Evolutionary conservation across 2,888 invertebrate species (phyloP).

Genomic region (Acanthoscelides obtectus): DNA sequence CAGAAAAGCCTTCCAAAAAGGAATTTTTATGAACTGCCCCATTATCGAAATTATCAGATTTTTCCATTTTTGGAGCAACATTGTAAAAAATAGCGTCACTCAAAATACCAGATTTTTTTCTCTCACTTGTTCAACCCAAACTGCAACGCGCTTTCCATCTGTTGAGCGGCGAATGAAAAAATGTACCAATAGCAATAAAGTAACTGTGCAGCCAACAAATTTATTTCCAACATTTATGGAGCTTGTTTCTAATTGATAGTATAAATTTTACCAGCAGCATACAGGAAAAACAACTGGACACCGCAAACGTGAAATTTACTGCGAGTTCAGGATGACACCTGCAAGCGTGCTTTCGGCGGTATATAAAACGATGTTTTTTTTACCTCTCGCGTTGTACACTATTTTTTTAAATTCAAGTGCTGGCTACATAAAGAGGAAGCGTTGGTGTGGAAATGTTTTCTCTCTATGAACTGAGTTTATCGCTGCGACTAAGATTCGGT

Average conservation of each 20-base stretch:
- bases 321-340: background rate
- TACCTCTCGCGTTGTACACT: background rate
- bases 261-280: background rate
- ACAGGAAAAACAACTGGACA: background rate
- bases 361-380: background rate
- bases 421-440: background rate
- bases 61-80: no score
- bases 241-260: background rate
- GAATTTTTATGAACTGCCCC: no score
- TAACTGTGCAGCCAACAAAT: background rate
- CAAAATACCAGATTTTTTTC: no score
- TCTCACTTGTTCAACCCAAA: background rate
- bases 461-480: background rate
- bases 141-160: background rate
- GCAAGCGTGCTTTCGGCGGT: background rate
- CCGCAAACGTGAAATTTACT: background rate
- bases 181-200: background rate
- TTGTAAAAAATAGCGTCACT: no score
- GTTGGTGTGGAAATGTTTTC: background rate
- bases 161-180: background rate
- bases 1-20: no score
- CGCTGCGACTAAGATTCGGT: no score
- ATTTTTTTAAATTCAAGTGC: background rate
- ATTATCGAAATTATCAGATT: no score
- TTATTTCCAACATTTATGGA: background rate